phyloP scores from a whole-genome alignment of 2,113 vertebrate species.

The Gambusia affinis region DNA sequence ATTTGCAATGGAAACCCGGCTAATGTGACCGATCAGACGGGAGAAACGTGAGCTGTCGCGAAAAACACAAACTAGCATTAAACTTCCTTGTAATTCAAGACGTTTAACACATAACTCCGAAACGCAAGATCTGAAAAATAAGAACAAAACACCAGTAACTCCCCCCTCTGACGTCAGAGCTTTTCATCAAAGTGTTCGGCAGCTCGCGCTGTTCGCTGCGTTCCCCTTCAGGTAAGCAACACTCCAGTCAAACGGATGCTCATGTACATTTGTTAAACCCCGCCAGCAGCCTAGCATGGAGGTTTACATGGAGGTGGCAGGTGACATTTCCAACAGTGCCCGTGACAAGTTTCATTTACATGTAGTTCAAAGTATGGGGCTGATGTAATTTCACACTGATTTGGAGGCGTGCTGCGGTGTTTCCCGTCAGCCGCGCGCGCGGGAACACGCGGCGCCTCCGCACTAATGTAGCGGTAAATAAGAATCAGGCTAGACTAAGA shows the following conservation, averaged over 20 bases:
- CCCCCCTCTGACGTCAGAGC: background rate
- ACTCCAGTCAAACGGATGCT: conserved; percentile 26
- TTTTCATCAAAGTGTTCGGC: conserved; percentile 11
- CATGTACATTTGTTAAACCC: conserved; percentile 18
- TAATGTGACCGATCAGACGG: too few relatives aligned
- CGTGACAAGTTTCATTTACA: conserved; percentile 68
- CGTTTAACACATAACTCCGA: too few relatives aligned
- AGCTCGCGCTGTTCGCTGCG: conserved; percentile 8
- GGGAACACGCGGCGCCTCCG: conserved; percentile 23
- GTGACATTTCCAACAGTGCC: conserved; percentile 62
- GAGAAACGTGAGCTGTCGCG: too few relatives aligned
- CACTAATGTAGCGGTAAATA: conserved; percentile 73
- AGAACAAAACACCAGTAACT: background rate
- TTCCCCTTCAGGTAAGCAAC: conserved; percentile 37
- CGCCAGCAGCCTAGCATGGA: conserved; percentile 21
- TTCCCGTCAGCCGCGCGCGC: conserved; percentile 42
- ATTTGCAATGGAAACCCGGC: too few relatives aligned
- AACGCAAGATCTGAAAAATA: background rate
- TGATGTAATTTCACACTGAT: conserved; percentile 74
- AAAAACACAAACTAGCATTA: too few relatives aligned
- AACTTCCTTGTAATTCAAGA: too few relatives aligned
- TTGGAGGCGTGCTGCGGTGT: conserved; percentile 52
- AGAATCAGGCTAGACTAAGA: conserved; percentile 61
- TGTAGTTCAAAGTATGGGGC: conserved; percentile 61
- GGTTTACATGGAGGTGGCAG: conserved; percentile 62